Evolutionary conservation across 2,888 invertebrate species (phyloP).

Genomic region (Drosophila atripex): DNA sequence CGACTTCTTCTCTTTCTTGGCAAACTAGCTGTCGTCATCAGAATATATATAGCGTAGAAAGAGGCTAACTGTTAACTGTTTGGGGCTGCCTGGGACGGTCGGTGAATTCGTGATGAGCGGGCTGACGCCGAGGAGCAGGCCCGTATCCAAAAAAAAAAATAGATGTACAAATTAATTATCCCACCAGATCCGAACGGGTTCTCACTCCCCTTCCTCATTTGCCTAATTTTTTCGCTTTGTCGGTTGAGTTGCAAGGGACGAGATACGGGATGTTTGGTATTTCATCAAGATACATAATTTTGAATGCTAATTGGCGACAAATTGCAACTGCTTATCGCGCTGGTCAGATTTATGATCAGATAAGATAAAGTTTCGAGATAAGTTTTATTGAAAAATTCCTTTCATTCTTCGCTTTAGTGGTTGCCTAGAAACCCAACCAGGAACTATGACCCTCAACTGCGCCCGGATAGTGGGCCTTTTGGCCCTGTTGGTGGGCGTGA

Average conservation of each 20-base stretch:
- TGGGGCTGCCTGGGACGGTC: conserved; percentile 21
- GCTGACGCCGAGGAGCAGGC: conserved; percentile 18
- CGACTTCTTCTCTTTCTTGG: conserved; percentile 9
- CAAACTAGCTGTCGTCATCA: conserved; percentile 68
- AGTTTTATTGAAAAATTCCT: not conserved
- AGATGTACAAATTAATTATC: conserved; percentile 29
- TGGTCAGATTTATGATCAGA: conserved; percentile 9
- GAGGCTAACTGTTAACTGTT: conserved; percentile 65
- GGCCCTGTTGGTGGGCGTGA: conserved; percentile 49
- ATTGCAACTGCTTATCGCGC: conserved; percentile 21
- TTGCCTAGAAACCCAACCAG: conserved; percentile 11
- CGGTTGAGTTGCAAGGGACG: conserved; percentile 13
- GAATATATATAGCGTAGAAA: conserved; percentile 45
- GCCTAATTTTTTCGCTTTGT: conserved; percentile 18
- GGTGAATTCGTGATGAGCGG: conserved; percentile 58
- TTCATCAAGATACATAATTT: not conserved
- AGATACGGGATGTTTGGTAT: conserved; percentile 11
- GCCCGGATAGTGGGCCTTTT: conserved; percentile 37
- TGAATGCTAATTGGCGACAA: conserved; percentile 25
- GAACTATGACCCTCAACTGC: conserved; percentile 49
- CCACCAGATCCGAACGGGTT: conserved; percentile 25
- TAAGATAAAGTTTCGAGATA: conserved; percentile 10
- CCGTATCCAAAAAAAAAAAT: conserved; percentile 13
- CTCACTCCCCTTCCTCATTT: conserved; percentile 16
- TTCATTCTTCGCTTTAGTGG: conserved; percentile 6